Evolutionary conservation across 2,888 invertebrate genomes (phyloP).

Genomic region (Galerucella calmariensis): DNA sequence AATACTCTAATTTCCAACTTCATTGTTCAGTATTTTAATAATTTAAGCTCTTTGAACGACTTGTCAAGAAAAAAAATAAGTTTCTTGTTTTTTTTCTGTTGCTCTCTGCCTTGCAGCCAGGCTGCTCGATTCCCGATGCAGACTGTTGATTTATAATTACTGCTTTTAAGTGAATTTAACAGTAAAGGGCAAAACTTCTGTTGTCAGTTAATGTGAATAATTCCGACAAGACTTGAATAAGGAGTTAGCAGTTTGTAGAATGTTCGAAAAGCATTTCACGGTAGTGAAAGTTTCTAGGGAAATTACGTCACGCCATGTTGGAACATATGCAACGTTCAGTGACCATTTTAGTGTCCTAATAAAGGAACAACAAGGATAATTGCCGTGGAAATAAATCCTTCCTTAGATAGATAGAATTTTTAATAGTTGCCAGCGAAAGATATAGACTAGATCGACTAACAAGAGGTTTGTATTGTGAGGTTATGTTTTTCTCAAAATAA

Average conservation of each 20-base stretch:
- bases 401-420: no score
- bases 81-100: no score
- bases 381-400: not conserved
- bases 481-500: no score
- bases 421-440: no score
- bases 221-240: not conserved
- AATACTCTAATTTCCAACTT: no score
- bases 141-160: not conserved
- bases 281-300: not conserved
- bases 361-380: not conserved
- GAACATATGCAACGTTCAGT: not conserved
- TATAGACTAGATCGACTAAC: no score
- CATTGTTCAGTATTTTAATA: no score
- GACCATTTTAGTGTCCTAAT: not conserved
- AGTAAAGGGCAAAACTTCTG: not conserved
- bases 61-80: no score
- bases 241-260: not conserved
- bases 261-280: conserved; percentile 1
- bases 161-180: not conserved
- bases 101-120: no score
- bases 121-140: not conserved
- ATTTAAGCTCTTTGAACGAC: no score
- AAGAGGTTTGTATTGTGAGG: no score
- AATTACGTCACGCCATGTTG: not conserved
- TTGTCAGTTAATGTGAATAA: conserved; percentile 8